phyloP scores from a whole-genome alignment of 2,888 invertebrate genomes.

The Eupeodes latifasciatus region DNA sequence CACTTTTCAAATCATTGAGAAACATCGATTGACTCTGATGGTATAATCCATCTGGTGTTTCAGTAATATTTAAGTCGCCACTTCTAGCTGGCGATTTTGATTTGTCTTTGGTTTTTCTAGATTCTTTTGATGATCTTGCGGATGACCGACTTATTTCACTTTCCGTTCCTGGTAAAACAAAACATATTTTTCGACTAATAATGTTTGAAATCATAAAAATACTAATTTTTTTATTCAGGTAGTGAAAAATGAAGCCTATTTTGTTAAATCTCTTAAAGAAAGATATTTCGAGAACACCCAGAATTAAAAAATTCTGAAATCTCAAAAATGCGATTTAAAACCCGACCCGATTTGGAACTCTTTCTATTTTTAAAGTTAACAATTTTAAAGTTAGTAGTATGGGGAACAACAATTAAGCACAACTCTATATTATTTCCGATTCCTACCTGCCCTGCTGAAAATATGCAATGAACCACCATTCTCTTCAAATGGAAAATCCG shows the following conservation, averaged over 20 bases:
- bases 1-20: conserved; percentile 88
- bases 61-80: conserved; percentile 86
- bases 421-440: neutral
- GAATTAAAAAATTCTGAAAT: too few relatives aligned
- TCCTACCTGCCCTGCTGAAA: conserved; percentile 90
- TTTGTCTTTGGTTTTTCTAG: conserved; percentile 91
- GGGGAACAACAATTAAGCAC: too few relatives aligned
- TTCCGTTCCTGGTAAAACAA: conserved; percentile 86
- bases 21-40: conserved; percentile 90
- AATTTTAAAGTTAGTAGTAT: too few relatives aligned
- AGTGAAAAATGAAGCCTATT: too few relatives aligned
- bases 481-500: conserved; percentile 96
- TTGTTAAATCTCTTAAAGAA: too few relatives aligned
- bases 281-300: too few relatives aligned
- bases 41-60: conserved; percentile 86
- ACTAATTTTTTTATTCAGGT: too few relatives aligned
- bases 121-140: conserved; percentile 90
- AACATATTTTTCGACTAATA: too few relatives aligned
- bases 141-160: conserved; percentile 93
- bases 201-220: too few relatives aligned
- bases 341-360: too few relatives aligned
- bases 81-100: conserved; percentile 86
- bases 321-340: too few relatives aligned
- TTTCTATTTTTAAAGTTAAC: too few relatives aligned
- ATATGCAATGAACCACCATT: conserved; percentile 94